phyloP scores from a whole-genome alignment of 2,113 vertebrate genomes.

The Athene noctua region DNA sequence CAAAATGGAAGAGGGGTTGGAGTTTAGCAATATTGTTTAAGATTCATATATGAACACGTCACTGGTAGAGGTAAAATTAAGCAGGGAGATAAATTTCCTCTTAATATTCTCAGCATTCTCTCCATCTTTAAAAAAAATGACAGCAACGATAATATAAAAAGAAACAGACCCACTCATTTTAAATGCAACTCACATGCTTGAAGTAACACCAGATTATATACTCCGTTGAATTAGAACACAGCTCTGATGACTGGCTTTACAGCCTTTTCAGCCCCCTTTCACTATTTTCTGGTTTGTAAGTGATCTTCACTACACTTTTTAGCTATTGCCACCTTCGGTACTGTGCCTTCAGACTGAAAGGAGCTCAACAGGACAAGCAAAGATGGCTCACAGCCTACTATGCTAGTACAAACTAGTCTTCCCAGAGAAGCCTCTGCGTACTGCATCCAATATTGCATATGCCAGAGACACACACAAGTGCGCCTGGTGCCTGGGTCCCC shows the following conservation, averaged over 20 bases:
- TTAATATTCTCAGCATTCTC: not conserved
- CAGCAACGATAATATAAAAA: not conserved
- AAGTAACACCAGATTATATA: not conserved
- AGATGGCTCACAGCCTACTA: not conserved
- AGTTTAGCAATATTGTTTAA: not conserved
- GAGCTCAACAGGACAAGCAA: not conserved
- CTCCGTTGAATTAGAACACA: fast-evolving
- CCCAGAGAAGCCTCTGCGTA: not conserved
- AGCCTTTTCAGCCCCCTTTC: not conserved
- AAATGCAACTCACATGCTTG: not conserved
- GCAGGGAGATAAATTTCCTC: not conserved
- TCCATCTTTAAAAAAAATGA: not conserved
- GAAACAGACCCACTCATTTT: not conserved
- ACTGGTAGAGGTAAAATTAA: not conserved
- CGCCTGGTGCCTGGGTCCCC: not conserved
- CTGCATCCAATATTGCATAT: not conserved
- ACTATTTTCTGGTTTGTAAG: not conserved
- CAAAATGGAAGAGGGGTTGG: not conserved
- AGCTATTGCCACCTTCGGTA: not conserved
- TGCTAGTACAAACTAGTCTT: not conserved
- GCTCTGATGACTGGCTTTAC: not conserved
- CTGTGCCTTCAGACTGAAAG: not conserved
- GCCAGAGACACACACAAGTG: fast-evolving
- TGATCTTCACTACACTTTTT: not conserved
- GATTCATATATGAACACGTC: not conserved